Evolutionary conservation across 2,797 vertebrate genomes (phyloP).

Genomic region (Squalus acanthias): DNA sequence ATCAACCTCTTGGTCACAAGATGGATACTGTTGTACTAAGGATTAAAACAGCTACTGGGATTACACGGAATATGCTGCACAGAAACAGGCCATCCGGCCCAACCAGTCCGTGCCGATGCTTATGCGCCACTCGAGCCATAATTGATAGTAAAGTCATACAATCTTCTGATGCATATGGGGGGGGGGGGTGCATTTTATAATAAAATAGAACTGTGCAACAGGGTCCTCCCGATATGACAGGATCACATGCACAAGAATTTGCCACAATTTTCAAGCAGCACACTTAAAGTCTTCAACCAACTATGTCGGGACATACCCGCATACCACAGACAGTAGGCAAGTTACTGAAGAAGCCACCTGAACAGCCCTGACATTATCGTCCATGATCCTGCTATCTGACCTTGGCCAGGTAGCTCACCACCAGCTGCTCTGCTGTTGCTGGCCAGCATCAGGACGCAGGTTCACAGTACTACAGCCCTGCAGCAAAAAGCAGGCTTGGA

Average conservation of each 20-base stretch:
- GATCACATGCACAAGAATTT: neutral
- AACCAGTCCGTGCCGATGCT: neutral
- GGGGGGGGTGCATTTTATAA: no score
- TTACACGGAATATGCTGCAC: neutral
- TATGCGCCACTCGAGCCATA: neutral
- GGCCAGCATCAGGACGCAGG: neutral
- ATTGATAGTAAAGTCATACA: neutral
- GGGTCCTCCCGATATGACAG: neutral
- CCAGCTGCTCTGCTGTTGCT: neutral
- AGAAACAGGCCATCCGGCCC: neutral
- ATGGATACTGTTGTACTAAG: neutral
- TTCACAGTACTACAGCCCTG: neutral
- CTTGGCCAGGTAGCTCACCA: neutral
- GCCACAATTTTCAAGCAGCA: neutral
- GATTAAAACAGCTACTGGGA: neutral
- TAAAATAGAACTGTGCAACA: neutral
- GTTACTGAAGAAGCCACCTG: neutral
- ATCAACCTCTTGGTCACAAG: neutral
- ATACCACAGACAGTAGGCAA: neutral
- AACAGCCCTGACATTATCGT: neutral
- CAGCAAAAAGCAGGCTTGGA: neutral
- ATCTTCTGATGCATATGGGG: no score
- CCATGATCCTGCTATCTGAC: neutral
- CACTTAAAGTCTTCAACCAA: neutral
- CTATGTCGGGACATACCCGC: neutral